Evolutionary conservation across 2,113 vertebrate genomes (phyloP), one percentile per base, ranked within the genome.

Genomic region (Rallus limicola): DNA sequence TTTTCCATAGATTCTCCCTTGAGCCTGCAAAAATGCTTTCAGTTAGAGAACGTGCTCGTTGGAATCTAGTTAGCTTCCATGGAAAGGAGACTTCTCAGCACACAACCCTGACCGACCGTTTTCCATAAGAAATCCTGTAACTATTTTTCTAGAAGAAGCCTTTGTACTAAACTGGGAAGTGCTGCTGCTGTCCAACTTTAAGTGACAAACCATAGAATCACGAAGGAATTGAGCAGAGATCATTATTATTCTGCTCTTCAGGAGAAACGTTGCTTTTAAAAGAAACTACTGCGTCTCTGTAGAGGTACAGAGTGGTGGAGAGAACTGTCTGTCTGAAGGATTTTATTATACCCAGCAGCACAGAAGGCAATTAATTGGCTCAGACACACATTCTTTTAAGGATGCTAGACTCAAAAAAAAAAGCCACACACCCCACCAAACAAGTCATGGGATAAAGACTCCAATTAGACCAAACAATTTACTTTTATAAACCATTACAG

Each of bases 1-100:
- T 97, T 99, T 99, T 68, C 99, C 98, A 96, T 99, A 99, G 85
- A 99, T 99, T 91, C 99, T 98, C 97, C 99, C 99, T 97, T 99
- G 99, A 97, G 99, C 99, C 99, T 99, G 95, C 20, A 95, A 90
- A 65, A 80, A 78, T 31, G 33, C 68, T 79, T 91, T 69, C 36
- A 38, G 85, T 96, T 94, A 96, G 50, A 82, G 18, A 75, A 65
- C 3, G 20, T 1, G 3, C 80, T 88, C 42, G 33, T 7, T 65
- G 58, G 40, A 82, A 82, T 65, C 34, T 31, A 44, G 33, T 56
- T 48, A 62, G 67, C 2, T 2, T 75, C 29, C 34, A 64, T 21
- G 60, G 63, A 90, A 71, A 68, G 25, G 11, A 64, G 76, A 88
- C 53, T 34, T 91, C 33, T 53, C 14, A 16, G 33, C 20, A 34